phyloP scores from a whole-genome alignment of 2,113 vertebrate genomes.

The Nestor notabilis region DNA sequence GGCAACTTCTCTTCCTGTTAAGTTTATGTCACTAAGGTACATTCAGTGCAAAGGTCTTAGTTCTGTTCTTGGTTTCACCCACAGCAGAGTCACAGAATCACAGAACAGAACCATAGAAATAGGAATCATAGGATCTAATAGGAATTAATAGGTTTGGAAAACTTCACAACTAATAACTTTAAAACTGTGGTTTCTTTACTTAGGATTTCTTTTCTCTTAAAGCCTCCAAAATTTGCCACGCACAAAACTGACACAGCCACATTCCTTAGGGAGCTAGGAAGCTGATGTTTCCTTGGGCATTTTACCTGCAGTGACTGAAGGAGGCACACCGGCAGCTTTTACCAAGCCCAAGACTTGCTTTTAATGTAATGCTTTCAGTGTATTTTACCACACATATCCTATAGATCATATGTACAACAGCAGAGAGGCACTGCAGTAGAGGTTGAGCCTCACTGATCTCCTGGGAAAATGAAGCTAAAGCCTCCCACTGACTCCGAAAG shows the following conservation, averaged over 20 bases:
- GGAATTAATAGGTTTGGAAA: background rate
- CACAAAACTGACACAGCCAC: background rate
- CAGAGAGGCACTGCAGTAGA: background rate
- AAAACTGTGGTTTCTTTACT: background rate
- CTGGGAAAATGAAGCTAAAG: background rate
- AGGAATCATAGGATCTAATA: background rate
- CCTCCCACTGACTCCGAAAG: background rate
- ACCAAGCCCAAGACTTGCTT: background rate
- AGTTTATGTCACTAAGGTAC: background rate
- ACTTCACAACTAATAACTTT: background rate
- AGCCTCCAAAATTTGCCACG: background rate
- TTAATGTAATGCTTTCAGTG: background rate
- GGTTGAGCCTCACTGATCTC: background rate
- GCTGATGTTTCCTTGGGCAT: background rate
- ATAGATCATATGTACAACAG: accelerated
- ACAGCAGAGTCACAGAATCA: background rate
- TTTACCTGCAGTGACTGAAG: background rate
- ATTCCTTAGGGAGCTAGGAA: background rate
- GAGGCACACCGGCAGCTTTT: background rate
- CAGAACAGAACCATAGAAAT: too few species aligned
- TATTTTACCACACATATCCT: background rate
- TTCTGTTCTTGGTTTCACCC: background rate
- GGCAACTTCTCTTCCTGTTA: background rate
- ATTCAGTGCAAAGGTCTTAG: background rate
- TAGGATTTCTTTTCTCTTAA: background rate